Conservation (phyloP, 2,888 invertebrate species). For the Elegia similella region DNA sequence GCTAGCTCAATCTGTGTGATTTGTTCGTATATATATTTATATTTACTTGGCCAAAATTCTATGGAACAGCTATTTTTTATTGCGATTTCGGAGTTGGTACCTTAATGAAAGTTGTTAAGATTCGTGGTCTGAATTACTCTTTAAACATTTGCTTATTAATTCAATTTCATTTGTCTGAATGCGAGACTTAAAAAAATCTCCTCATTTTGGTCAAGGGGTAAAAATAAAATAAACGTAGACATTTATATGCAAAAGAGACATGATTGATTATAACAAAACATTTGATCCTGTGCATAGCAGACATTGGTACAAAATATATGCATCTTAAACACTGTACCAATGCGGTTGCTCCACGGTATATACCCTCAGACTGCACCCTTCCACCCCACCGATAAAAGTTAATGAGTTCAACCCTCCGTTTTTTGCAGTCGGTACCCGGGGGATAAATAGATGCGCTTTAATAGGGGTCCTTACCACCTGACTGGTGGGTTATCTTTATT, state of each 20-base stretch:
- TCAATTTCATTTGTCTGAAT: too few relatives aligned
- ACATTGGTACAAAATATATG: background rate
- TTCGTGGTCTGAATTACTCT: too few relatives aligned
- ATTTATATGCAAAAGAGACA: background rate
- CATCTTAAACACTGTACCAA: slow-evolving; percentile 11
- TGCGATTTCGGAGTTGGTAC: too few relatives aligned
- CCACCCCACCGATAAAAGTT: slow-evolving; percentile 10
- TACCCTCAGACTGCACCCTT: slow-evolving; percentile 9
- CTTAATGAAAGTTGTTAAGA: too few relatives aligned
- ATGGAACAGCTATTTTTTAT: too few relatives aligned
- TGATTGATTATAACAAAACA: background rate
- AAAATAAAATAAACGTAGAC: too few relatives aligned
- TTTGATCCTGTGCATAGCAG: background rate
- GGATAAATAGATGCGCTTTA: slow-evolving; percentile 3
- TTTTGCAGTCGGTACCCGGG: slow-evolving; percentile 2
- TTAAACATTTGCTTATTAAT: too few relatives aligned
- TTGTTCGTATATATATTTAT: too few relatives aligned
- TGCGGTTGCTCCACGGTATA: slow-evolving; percentile 2
- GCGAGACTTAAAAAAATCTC: too few relatives aligned
- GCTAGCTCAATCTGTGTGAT: too few relatives aligned
- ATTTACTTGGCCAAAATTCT: too few relatives aligned
- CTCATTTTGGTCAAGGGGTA: too few relatives aligned
- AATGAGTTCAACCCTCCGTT: slow-evolving; percentile 11
- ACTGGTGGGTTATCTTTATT: background rate
- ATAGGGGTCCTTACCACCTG: slow-evolving; percentile 3